These are phyloP conservation scores for Thysanoteuthis rhombus DNA, from an alignment of 2,888 invertebrate species.

Conservation along the genomic window DNA sequence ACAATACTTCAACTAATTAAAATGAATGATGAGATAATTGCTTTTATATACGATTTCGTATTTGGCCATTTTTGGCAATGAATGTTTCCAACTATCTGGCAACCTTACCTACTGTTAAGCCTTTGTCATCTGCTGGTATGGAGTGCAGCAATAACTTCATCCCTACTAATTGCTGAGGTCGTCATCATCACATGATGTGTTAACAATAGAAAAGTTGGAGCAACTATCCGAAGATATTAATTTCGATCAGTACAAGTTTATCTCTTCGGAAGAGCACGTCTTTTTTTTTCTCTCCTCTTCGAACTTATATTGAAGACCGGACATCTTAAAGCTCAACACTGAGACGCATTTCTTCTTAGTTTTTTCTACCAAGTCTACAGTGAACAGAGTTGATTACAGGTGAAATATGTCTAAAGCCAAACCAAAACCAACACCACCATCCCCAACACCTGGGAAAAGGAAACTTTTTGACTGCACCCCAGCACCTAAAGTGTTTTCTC, in stretches of 20 bases:
- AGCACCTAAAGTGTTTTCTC: slow-evolving; percentile 16
- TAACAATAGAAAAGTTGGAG: background rate
- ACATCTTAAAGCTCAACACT: background rate
- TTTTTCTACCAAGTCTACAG: background rate
- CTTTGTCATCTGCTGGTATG: background rate
- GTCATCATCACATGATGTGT: background rate
- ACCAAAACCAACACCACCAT: background rate
- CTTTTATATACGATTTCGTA: too few species aligned
- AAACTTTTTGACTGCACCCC: background rate
- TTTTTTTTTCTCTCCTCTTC: background rate
- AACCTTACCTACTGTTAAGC: background rate
- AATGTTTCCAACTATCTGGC: too few species aligned
- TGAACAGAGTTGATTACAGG: background rate
- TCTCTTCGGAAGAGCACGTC: background rate
- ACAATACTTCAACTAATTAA: too few species aligned
- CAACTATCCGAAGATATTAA: background rate
- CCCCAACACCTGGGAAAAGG: background rate
- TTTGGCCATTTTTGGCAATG: too few species aligned
- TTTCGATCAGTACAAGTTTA: background rate
- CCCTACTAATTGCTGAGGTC: background rate
- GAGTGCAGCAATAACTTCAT: background rate
- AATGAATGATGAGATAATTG: too few species aligned
- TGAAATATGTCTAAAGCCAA: background rate
- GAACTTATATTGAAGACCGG: background rate
- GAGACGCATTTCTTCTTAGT: background rate